Evolutionary conservation across 2,888 invertebrate species (phyloP), one percentile per base, ranked within the genome.

Genomic region (Drosophila trichaetosa): DNA sequence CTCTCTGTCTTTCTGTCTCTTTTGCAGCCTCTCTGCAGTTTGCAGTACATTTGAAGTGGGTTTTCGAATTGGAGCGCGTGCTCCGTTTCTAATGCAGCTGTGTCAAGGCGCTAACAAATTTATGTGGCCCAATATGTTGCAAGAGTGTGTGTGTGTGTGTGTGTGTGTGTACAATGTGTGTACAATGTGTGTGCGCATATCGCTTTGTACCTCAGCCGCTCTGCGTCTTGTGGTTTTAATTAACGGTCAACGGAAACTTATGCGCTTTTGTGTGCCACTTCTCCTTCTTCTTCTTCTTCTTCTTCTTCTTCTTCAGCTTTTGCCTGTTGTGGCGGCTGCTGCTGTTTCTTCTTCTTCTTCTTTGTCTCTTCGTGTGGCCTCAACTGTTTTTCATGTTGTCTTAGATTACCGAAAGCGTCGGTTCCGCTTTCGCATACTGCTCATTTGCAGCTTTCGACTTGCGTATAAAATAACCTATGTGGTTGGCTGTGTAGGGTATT

Each of bases 171-270:
- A n/a, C n/a, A n/a, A n/a, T 27, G 27, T 27, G 27, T 27, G 27
- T 27, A 69, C 21, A 24, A 34, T 56, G 57, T 69, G 65, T 69
- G 38, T 52, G 36, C 42, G 31, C 40, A 13, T 62, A 21, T 48
- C 40, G 48, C 46, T 63, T 36, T 67, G 31, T 67, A n/a, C 21
- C 18, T 36, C 52, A 59, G 34, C 29, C 52, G 38, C 29, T 69
- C 53, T 49, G 34, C 24, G 82, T 82, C 76, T 89, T 83, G 86
- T 71, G 88, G 86, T 77, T 89, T 87, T 87, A 87, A 87, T 87
- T 89, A 87, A 89, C 88, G 90, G 90, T 80, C 88, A 87, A 79
- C 84, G 79, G 79, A 84, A 87, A 87, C 87, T 79, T 85, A 87
- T 89, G 89, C 82, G 89, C 82, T 81, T 81, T 87, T 78, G 83